These are phyloP conservation scores for Bombus confusus DNA, from an alignment of 1,140 invertebrate genomes.

Conservation along the genomic window DNA sequence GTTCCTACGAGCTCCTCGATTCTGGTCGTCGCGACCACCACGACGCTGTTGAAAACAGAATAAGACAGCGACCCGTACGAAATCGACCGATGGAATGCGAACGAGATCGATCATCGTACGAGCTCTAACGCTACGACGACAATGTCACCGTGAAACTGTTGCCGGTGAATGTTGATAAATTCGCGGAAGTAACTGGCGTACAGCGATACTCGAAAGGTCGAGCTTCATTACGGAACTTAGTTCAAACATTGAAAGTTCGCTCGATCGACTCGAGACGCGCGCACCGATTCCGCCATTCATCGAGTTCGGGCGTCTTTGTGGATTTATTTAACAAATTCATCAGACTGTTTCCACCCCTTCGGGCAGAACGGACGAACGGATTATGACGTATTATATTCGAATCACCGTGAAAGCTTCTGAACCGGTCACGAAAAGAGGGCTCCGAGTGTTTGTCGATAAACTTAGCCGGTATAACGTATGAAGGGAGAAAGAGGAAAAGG, in stretches of 20 bases:
- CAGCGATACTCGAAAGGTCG: constrained; percentile 53
- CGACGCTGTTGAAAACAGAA: constrained; percentile 6
- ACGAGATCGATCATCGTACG: constrained; percentile 39
- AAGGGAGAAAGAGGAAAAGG: not conserved
- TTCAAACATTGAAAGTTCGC: constrained; percentile 65
- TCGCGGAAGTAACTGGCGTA: constrained; percentile 13
- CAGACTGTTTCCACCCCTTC: not conserved
- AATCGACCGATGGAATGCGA: constrained; percentile 8
- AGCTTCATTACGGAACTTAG: constrained; percentile 72
- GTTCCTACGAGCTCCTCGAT: constrained; percentile 24
- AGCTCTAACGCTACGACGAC: too few species aligned
- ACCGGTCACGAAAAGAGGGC: not conserved
- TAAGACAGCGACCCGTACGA: constrained; percentile 2
- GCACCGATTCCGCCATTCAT: constrained; percentile 56
- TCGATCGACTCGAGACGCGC: constrained; percentile 42
- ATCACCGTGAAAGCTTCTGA: not conserved
- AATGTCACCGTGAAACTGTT: constrained; percentile 57
- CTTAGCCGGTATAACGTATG: constrained; percentile 14
- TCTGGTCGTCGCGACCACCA: not conserved
- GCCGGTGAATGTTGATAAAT: constrained; percentile 67
- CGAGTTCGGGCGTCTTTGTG: not conserved
- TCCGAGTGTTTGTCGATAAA: constrained; percentile 1
- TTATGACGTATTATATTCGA: constrained; percentile 16
- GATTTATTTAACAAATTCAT: constrained; percentile 56
- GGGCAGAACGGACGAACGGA: not conserved